Percentiles rank a stretch among this genome's conserved stretches.
phyloP scores from a whole-genome alignment of 2,888 invertebrate genomes.

The Ichneumoninae sp. region DNA sequence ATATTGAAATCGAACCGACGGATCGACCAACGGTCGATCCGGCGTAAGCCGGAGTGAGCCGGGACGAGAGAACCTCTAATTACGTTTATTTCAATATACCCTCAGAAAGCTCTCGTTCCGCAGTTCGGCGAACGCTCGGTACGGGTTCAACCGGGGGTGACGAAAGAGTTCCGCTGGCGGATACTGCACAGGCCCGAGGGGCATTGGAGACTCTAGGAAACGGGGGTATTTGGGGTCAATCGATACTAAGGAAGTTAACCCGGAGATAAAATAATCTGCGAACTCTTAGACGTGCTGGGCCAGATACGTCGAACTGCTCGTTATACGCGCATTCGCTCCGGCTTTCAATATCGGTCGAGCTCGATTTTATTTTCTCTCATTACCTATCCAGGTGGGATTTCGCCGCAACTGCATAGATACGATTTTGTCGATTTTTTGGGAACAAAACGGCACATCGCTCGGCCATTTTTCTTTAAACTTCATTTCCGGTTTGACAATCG shows the following conservation, averaged over 20 bases:
- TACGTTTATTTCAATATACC: slow-evolving; percentile 59
- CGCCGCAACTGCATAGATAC: too few relatives aligned
- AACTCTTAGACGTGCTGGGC: slow-evolving; percentile 63
- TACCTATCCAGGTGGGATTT: background rate
- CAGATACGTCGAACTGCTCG: slow-evolving; percentile 14
- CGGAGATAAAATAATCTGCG: slow-evolving; percentile 67
- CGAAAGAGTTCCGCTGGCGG: slow-evolving; percentile 47
- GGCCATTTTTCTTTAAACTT: too few relatives aligned
- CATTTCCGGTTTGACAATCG: too few relatives aligned
- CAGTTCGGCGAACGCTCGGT: slow-evolving; percentile 57
- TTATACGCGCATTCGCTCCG: slow-evolving; percentile 20
- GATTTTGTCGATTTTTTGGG: too few relatives aligned
- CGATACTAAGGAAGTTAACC: slow-evolving; percentile 68
- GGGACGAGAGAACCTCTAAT: slow-evolving; percentile 44
- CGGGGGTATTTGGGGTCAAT: slow-evolving; percentile 65
- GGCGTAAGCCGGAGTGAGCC: background rate
- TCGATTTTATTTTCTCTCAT: background rate
- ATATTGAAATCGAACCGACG: background rate
- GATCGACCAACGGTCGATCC: background rate
- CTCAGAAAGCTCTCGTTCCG: slow-evolving; percentile 42
- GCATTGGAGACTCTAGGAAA: slow-evolving; percentile 55
- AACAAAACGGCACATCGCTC: too few relatives aligned
- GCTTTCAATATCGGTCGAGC: slow-evolving; percentile 37
- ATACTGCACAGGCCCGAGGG: slow-evolving; percentile 31
- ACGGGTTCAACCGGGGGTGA: slow-evolving; percentile 20